Percentiles rank a stretch among this genome's conserved stretches.
Conservation (phyloP, 2,113 vertebrate genomes). For the Psammodynastes pulverulentus region DNA sequence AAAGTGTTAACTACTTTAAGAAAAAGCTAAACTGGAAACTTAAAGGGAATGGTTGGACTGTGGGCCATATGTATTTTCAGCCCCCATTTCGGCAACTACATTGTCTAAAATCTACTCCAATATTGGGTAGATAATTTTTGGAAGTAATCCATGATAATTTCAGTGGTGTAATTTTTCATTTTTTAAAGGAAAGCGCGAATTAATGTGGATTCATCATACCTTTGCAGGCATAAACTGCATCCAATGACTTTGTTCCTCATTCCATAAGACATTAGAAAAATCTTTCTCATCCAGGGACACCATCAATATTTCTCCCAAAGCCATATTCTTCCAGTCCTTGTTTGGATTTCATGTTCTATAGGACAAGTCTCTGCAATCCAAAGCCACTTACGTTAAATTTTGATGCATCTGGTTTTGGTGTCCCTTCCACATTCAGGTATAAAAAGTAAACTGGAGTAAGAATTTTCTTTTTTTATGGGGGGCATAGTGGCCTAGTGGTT, state of each 20-base stretch:
- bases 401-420: neutral
- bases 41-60: neutral
- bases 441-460: neutral
- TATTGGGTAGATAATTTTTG: neutral
- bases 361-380: neutral
- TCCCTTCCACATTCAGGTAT: neutral
- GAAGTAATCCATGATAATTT: neutral
- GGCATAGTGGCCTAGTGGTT: neutral
- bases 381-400: neutral
- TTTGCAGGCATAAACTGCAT: neutral
- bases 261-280: neutral
- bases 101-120: neutral
- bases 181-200: neutral
- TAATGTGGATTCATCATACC: neutral
- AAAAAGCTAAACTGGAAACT: neutral
- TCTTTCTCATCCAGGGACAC: neutral
- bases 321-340: neutral
- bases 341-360: neutral
- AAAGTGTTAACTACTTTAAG: neutral
- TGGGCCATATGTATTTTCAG: neutral
- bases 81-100: neutral
- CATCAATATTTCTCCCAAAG: neutral
- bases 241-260: neutral
- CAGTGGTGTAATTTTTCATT: neutral
- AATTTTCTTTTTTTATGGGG: neutral